Evolutionary conservation across 2,888 invertebrate species (phyloP), one percentile per base, ranked within the genome.

Genomic region (Diplolepis rosae): DNA sequence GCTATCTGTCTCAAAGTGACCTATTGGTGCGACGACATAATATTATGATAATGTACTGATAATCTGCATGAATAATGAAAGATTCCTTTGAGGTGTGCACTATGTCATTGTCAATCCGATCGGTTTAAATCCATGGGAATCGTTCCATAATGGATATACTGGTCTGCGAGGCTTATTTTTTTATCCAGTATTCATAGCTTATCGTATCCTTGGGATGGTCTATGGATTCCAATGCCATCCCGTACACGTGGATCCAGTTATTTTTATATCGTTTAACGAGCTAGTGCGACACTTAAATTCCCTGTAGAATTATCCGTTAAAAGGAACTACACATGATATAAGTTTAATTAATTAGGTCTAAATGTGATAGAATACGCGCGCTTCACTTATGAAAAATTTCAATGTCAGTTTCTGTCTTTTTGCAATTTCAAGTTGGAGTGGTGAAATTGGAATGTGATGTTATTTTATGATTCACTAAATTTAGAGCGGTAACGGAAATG

Each of bases 1-100:
- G 45, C 22, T 45, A 18, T n/a, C 28, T 52, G 61, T 61, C 39
- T 39, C 39, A 61, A 61, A 39, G 61, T 39, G 22, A 56, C 32
- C 73, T 72, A 81, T 79, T 79, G 81, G 74, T 75, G n/a, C n/a
- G 80, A 79, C 80, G 82, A 83, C 82, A 83, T 87, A 85, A 83
- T 79, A 81, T 82, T 86, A 84, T 85, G 84, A 85, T 87, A 87
- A 87, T 86, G 83, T 78, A 80, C 82, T 80, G 86, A 84, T 86
- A 84, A 86, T 84, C 79, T 80, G 72, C 76, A 84, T 87, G 85
- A 87, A 87, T 86, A 87, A 87, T 86, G 85, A 79, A 85, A 72
- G 71, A 76, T 67, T 71, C 74, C 72, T 68, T 65, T 74, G 69
- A 77, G 73, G 79, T 82, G 79, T 79, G 83, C 81, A 82, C 80